Evolutionary conservation across 1,140 invertebrate genomes (phyloP).

Genomic region (Nebria ingens): DNA sequence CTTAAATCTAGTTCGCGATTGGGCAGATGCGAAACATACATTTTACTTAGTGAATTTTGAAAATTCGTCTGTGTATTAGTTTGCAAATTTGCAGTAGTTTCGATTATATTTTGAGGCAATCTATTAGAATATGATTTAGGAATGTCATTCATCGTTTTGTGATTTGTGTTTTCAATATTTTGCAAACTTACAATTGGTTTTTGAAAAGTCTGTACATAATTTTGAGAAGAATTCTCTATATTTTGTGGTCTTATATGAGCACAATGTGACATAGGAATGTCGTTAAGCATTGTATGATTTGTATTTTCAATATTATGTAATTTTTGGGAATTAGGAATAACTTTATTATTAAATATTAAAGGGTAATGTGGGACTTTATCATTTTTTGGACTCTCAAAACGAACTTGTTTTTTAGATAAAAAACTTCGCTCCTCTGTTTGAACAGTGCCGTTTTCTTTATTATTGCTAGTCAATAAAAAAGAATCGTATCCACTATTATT

Average conservation of each 20-base stretch:
- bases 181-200: constrained; percentile 5
- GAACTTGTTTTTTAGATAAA: constrained; percentile 21
- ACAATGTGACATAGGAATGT: no score
- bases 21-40: constrained; percentile 31
- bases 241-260: no score
- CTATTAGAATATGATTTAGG: no score
- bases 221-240: no score
- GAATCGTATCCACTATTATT: constrained; percentile 3
- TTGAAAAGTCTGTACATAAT: no score
- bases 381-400: constrained; percentile 20
- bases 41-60: constrained; percentile 24
- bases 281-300: background rate
- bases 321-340: constrained; percentile 8
- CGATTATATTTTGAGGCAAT: no score
- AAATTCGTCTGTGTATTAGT: background rate
- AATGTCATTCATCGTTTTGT: constrained; percentile 11
- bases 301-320: background rate
- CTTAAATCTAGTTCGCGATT: constrained; percentile 30
- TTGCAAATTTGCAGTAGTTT: no score
- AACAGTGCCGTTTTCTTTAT: constrained; percentile 13
- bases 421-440: constrained; percentile 9
- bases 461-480: background rate
- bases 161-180: constrained; percentile 9
- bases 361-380: constrained; percentile 10
- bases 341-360: no score